phyloP scores from a whole-genome alignment of 2,797 vertebrate genomes.

The Acipenser transmontanus region DNA sequence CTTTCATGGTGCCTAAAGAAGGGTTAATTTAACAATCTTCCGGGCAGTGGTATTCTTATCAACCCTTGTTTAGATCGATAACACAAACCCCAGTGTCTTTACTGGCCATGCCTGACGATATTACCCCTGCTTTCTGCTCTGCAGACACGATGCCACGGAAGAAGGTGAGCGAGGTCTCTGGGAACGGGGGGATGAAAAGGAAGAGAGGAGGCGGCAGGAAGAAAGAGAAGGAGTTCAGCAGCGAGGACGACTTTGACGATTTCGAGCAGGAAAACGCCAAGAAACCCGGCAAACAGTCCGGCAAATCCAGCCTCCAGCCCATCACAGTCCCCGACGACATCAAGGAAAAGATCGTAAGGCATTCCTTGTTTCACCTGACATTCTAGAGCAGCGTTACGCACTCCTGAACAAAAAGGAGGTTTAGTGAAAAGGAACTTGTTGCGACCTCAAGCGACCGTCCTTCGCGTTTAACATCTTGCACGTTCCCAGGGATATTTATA shows the following conservation, averaged over 20 bases:
- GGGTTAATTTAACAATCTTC: too few relatives aligned
- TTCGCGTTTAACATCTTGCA: too few relatives aligned
- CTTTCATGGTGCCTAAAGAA: too few relatives aligned
- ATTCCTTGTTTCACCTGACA: background rate
- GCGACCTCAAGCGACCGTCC: too few relatives aligned
- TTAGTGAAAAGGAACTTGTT: too few relatives aligned
- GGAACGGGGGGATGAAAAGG: conserved; percentile 63
- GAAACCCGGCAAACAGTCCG: conserved; percentile 56
- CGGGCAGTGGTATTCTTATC: too few relatives aligned
- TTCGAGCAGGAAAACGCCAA: conserved; percentile 73
- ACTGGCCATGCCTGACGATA: too few relatives aligned
- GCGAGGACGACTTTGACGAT: conserved; percentile 69
- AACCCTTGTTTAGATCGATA: too few relatives aligned
- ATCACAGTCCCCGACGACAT: conserved; percentile 68
- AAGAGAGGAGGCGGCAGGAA: conserved; percentile 59
- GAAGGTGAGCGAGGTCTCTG: conserved; percentile 69
- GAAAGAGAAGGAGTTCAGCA: conserved; percentile 72
- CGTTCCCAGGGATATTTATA: too few relatives aligned
- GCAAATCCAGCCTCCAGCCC: conserved; percentile 61
- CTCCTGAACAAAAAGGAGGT: background rate
- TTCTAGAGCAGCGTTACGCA: background rate
- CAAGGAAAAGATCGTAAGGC: conserved; percentile 70
- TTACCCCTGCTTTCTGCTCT: background rate
- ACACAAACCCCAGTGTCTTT: too few relatives aligned
- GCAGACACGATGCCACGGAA: conserved; percentile 63